Base-by-base conservation (phyloP, 2,888 invertebrate genomes). In the Microctonus aethiopoides region DNA sequence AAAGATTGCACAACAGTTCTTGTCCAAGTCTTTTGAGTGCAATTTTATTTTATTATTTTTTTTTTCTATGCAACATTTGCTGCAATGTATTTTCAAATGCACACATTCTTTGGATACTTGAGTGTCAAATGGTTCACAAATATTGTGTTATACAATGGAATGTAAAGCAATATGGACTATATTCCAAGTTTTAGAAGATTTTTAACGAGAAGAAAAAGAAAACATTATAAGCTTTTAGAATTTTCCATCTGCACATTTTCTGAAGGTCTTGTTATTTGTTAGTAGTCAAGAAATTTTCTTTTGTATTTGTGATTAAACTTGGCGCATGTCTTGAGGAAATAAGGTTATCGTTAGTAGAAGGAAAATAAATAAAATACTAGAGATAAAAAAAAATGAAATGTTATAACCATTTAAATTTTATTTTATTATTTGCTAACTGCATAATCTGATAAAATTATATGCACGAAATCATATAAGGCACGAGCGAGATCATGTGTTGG, bases 351-450 rank as follows among this genome's bases (percentile, higher is more conserved):
- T 46, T 56, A 1, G 5, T 2, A 62, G 13, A 34, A 36, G 46
- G 34, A 32, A 32, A 34, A 36, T 34, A 22, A 59, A 67, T 22
- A 29, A 3, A 29, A 29, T 7, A 29, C 29, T 3, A 29, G 7
- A 7, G 29, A 29, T 5, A 7, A 5, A 29, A 7, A 7, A 29
- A 36, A 46, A 60, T 34, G 29, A 46, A 60, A 67, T 59, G 24
- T 29, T 32, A 36, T 20, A 66, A 57, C 51, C 51, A 60, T 52
- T 67, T 22, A 46, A 32, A 29, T 67, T 52, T 59, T 7, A 34
- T 52, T 52, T 60, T 54, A 22, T n/a, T 51, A 34, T 60, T 67
- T 36, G 67, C 52, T 46, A 34, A 67, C 32, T 34, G 52, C 20
- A 52, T 32, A 32, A 60, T 67, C 60, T 67, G 60, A 67, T 67